Percentiles rank a stretch among this genome's conserved stretches.
These are phyloP conservation scores for Charadrius vociferus DNA, from an alignment of 2,113 vertebrate species.

Conservation along the genomic window DNA sequence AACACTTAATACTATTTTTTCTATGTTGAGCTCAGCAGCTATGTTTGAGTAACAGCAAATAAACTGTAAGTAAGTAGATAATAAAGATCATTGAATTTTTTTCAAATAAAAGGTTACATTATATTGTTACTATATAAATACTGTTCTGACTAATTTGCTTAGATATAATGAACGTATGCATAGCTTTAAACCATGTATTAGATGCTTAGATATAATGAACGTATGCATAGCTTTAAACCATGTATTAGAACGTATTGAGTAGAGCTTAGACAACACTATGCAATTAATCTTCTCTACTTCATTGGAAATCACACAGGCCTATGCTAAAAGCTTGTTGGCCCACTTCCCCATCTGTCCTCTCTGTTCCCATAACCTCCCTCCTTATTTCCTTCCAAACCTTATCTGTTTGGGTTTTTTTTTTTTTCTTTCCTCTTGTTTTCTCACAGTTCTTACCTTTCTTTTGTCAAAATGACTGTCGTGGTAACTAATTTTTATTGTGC, in stretches of 20 bases:
- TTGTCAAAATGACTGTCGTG: background rate
- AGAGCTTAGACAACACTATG: background rate
- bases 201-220: background rate
- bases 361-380: background rate
- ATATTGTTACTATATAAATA: background rate
- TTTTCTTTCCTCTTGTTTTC: background rate
- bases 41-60: background rate
- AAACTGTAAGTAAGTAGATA: conserved; percentile 5
- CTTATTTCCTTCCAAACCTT: background rate
- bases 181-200: conserved; percentile 23
- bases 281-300: conserved; percentile 35
- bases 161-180: background rate
- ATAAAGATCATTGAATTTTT: background rate
- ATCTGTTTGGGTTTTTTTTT: background rate
- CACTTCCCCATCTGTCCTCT: conserved; percentile 29
- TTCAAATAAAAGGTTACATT: background rate
- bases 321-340: background rate
- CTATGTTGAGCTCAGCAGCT: background rate
- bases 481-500: conserved; percentile 1
- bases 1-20: background rate
- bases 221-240: background rate
- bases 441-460: background rate
- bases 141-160: conserved; percentile 10
- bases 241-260: background rate
- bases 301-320: conserved; percentile 21